Conservation (phyloP, 1,140 invertebrate genomes). For the Leptinotarsa lineolata region DNA sequence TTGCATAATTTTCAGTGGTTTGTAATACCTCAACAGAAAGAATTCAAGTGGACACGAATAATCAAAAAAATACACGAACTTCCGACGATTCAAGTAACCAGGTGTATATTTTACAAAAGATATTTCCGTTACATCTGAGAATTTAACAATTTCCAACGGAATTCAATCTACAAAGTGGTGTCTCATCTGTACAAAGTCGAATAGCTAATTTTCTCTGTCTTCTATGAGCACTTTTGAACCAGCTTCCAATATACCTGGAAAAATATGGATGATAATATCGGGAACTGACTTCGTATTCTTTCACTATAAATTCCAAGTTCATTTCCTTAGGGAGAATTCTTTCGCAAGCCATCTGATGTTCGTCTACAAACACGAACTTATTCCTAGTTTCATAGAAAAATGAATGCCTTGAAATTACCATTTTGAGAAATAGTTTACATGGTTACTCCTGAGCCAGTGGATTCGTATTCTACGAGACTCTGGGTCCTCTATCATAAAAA, state of each 20-base stretch:
- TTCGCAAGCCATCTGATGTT: background rate
- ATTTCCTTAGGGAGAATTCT: background rate
- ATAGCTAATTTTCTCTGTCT: background rate
- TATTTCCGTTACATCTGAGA: background rate
- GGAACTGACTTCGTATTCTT: background rate
- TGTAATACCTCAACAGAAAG: too few species aligned
- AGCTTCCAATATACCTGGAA: background rate
- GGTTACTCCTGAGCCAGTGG: background rate
- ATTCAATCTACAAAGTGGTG: slow-evolving; percentile 1
- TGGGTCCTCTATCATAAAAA: too few species aligned
- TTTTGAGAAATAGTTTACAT: background rate
- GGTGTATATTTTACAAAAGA: background rate
- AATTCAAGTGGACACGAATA: too few species aligned
- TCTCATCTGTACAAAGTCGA: background rate
- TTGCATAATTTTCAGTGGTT: too few species aligned
- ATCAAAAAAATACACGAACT: too few species aligned
- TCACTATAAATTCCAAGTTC: background rate
- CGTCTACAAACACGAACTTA: background rate
- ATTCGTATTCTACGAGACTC: background rate
- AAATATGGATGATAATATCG: background rate
- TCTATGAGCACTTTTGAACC: background rate
- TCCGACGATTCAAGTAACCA: too few species aligned
- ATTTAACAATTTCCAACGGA: background rate
- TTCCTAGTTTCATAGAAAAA: background rate
- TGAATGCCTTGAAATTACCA: background rate